These are phyloP conservation scores for Nomada hirtipes DNA, from an alignment of 2,888 invertebrate species.

Conservation along the genomic window DNA sequence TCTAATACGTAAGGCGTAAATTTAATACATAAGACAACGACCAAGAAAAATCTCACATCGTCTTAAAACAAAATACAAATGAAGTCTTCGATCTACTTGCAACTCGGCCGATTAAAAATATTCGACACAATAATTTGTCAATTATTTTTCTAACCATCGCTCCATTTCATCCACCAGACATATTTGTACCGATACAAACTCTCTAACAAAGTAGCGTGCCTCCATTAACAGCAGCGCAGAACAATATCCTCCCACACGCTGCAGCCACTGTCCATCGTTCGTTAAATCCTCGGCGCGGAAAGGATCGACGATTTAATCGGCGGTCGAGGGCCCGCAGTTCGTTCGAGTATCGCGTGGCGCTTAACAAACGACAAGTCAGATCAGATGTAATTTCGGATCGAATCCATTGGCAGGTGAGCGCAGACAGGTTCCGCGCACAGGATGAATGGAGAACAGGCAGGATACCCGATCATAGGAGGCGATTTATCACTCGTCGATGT, in stretches of 20 bases:
- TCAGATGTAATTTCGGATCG: constrained; percentile 64
- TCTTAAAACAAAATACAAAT: no score
- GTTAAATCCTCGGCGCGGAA: not conserved
- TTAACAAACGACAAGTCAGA: constrained; percentile 63
- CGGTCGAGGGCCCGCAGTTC: constrained; percentile 17
- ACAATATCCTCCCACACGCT: not conserved
- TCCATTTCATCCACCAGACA: no score
- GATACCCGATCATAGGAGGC: constrained; percentile 30
- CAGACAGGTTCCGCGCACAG: not conserved
- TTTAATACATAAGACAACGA: no score
- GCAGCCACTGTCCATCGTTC: not conserved
- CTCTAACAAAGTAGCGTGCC: no score
- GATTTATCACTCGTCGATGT: constrained; percentile 71
- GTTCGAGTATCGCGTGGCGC: constrained; percentile 40
- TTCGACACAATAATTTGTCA: no score
- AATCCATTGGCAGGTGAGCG: constrained; percentile 21
- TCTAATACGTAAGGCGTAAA: no score
- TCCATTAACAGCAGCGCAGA: no score
- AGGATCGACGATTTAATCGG: constrained; percentile 33
- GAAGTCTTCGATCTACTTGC: no score
- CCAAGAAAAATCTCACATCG: no score
- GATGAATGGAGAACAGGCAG: constrained; percentile 21
- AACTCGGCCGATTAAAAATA: no score
- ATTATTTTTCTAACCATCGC: no score
- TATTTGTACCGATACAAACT: no score